Evolutionary conservation across 2,888 invertebrate genomes (phyloP), one percentile per base, ranked within the genome.

Genomic region (Drosophila meridiana): DNA sequence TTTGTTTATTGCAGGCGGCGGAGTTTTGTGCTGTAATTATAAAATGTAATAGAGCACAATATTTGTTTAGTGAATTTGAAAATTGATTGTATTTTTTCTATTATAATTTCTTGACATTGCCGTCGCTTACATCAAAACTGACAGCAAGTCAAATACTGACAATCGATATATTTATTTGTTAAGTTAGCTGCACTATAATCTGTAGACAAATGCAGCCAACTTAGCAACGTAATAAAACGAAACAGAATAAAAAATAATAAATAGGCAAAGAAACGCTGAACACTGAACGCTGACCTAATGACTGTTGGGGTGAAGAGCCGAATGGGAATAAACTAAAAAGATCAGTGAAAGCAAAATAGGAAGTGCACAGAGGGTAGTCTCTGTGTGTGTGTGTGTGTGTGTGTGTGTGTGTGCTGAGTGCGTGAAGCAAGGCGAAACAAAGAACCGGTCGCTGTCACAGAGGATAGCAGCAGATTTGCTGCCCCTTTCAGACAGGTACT

Each of bases 401-500:
- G 20, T 20, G 1, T 30, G 8, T 34, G 34, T 34, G 32, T 26
- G 45, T 20, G 32, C 13, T 26, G 26, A 1, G 28, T 20, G 40
- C 42, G 42, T 56, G 2, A 30, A 42, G 20, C 20, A 52, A 34
- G 30, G 20, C 47, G 28, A 64, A 63, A 59, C 60, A 74, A 70
- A 62, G 55, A 68, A 75, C 70, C 55, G 58, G 67, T 58, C 58
- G 55, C 42, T 42, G 50, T 53, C n/a, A 34, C 48, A n/a, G 30
- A 69, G 71, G 78, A 71, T 72, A 71, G 65, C 40, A 57, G 60
- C 53, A 76, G 80, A 76, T 71, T 58, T 68, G 30, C 59, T 76
- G 62, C 76, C 77, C 68, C 62, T 76, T 58, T 64, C 34, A 57
- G 60, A 78, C 78, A 78, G 81, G 81, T 78, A 78, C 69, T 55